Conservation (phyloP, 2,888 invertebrate species). For the Byasa hedistus region DNA sequence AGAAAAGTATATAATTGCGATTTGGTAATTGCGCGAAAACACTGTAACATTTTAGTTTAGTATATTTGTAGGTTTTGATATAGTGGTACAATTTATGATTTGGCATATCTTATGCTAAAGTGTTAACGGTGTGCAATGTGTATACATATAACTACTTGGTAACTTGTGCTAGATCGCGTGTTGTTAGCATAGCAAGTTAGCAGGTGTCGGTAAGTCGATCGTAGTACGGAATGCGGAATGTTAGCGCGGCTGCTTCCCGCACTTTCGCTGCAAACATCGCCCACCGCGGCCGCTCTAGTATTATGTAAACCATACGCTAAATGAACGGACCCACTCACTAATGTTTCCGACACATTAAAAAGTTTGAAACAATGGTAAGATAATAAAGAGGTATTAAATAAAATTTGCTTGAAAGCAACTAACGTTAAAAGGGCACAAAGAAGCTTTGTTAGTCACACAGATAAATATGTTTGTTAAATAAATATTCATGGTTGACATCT, state of each 20-base stretch:
- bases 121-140: background rate
- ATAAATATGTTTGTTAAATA: too few relatives aligned
- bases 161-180: conserved; percentile 2
- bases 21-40: too few relatives aligned
- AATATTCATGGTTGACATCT: too few relatives aligned
- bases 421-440: too few relatives aligned
- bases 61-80: too few relatives aligned
- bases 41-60: too few relatives aligned
- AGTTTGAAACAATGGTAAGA: too few relatives aligned
- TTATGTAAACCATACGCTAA: conserved; percentile 28
- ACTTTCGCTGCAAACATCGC: conserved; percentile 75
- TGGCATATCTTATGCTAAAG: background rate
- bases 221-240: conserved; percentile 69
- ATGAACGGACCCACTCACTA: conserved; percentile 3
- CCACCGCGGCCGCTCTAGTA: conserved; percentile 44
- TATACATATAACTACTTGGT: background rate
- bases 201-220: conserved; percentile 30
- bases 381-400: too few relatives aligned
- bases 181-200: conserved; percentile 24
- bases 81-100: too few relatives aligned
- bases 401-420: too few relatives aligned
- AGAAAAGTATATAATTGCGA: too few relatives aligned
- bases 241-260: conserved; percentile 56
- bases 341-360: conserved; percentile 2
- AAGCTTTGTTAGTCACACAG: too few relatives aligned